phyloP scores from a whole-genome alignment of 2,888 invertebrate genomes.

The Fragum whitleyi region DNA sequence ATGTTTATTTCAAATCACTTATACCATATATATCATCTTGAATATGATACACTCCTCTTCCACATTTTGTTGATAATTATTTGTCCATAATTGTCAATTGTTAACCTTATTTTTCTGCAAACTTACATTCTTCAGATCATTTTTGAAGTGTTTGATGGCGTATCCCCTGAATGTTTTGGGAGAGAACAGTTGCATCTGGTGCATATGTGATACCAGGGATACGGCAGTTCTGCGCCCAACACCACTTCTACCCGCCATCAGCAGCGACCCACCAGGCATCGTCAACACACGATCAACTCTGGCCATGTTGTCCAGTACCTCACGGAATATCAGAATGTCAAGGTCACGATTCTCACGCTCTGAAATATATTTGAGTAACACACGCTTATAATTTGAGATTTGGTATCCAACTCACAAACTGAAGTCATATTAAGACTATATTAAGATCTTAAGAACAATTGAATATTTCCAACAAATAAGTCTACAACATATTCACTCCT shows the following conservation, averaged over 20 bases:
- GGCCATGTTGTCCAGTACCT: conserved; percentile 89
- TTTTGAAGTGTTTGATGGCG: conserved; percentile 89
- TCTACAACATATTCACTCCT: too few relatives aligned
- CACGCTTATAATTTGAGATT: neutral
- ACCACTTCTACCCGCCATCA: conserved; percentile 92
- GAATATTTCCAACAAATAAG: too few relatives aligned
- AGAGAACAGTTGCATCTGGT: conserved; percentile 88
- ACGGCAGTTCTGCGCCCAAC: conserved; percentile 93
- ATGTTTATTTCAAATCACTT: too few relatives aligned
- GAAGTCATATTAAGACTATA: too few relatives aligned
- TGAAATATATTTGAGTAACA: conserved; percentile 79
- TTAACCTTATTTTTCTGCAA: too few relatives aligned
- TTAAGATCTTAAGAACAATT: too few relatives aligned
- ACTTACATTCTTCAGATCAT: conserved; percentile 91
- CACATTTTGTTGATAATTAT: too few relatives aligned
- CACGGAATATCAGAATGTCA: conserved; percentile 89
- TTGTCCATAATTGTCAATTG: too few relatives aligned
- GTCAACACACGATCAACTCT: conserved; percentile 89
- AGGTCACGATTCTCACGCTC: conserved; percentile 89
- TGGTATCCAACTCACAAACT: neutral
- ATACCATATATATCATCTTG: too few relatives aligned
- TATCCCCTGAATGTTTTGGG: conserved; percentile 88
- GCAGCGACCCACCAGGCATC: conserved; percentile 88
- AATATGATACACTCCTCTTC: too few relatives aligned
- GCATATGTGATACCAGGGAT: conserved; percentile 90